phyloP scores from a whole-genome alignment of 2,888 invertebrate genomes.

The Stomorhina lunata region DNA sequence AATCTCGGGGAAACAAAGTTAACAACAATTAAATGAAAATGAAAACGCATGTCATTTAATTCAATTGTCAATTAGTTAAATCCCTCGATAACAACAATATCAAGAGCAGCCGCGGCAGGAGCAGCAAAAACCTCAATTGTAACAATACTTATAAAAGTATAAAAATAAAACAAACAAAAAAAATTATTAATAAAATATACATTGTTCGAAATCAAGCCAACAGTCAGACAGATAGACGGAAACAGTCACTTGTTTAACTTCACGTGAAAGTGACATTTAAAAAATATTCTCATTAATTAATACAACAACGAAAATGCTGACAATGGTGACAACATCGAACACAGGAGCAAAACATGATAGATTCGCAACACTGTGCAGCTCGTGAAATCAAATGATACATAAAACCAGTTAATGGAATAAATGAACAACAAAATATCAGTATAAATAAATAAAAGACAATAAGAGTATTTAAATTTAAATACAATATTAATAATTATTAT shows the following conservation, averaged over 20 bases:
- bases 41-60: constrained; percentile 61
- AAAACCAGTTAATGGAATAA: constrained; percentile 29
- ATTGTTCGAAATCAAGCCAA: background rate
- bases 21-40: constrained; percentile 59
- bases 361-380: background rate
- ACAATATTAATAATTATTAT: too few species aligned
- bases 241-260: too few species aligned
- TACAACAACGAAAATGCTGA: background rate
- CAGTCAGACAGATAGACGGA: background rate
- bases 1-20: constrained; percentile 47
- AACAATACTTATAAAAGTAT: background rate
- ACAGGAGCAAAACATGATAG: background rate
- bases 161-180: background rate
- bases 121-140: background rate
- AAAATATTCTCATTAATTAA: constrained; percentile 40
- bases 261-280: constrained; percentile 25
- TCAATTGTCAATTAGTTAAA: constrained; percentile 61
- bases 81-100: constrained; percentile 12
- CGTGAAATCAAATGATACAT: background rate
- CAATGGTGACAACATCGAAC: background rate
- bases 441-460: background rate
- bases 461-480: background rate
- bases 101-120: background rate
- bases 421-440: background rate
- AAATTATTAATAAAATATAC: background rate